Evolutionary conservation across 2,113 vertebrate species (phyloP).

Genomic region (Mirza zaza): DNA sequence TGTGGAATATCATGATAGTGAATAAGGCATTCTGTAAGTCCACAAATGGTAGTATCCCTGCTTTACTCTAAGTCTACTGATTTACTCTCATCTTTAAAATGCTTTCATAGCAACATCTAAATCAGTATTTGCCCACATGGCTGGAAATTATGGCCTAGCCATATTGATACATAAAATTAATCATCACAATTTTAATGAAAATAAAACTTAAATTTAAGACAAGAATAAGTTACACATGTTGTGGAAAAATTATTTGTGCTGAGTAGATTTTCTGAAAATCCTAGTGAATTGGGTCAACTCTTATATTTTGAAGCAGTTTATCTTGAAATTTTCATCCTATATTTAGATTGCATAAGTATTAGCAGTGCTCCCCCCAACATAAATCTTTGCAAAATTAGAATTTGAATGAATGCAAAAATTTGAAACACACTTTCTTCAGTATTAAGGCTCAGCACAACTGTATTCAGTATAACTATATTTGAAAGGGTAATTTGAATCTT

Average conservation of each 20-base stretch:
- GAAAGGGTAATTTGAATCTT: too few species aligned
- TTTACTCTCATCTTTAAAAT: background rate
- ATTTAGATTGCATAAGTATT: background rate
- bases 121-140: too few species aligned
- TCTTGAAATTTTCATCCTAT: background rate
- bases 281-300: too few species aligned
- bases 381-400: background rate
- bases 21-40: too few species aligned
- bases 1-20: too few species aligned
- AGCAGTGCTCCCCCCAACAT: background rate
- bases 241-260: background rate
- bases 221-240: background rate
- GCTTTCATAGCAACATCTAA: too few species aligned
- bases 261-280: background rate
- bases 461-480: too few species aligned
- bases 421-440: background rate
- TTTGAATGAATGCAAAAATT: background rate
- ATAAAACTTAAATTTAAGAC: background rate
- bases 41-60: too few species aligned
- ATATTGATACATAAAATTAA: background rate
- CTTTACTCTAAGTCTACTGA: background rate
- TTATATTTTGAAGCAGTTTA: background rate
- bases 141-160: too few species aligned
- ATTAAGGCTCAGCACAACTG: too few species aligned
- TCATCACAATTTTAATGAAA: background rate